Evolutionary conservation across 2,797 vertebrate species (phyloP), one percentile per base, ranked within the genome.

Genomic region (Microchirus variegatus): DNA sequence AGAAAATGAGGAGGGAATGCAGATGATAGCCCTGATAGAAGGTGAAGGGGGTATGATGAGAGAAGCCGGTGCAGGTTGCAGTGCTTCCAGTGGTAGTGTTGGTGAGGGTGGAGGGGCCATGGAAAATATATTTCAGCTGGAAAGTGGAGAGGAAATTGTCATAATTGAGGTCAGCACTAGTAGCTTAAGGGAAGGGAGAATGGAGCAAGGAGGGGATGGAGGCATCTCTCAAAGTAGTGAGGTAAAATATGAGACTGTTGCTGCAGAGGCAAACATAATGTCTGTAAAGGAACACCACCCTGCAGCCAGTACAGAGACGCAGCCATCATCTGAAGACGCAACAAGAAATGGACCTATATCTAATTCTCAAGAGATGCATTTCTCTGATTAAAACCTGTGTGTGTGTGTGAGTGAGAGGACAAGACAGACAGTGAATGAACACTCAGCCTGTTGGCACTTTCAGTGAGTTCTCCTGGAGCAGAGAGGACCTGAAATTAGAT

Each of bases 131-230:
- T 94, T 93, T 78, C 93, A 92, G 70, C 74, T 94, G 48, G 88
- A 91, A 60, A 89, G 89, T 19, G 93, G 92, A 22, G 91, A 94
- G 66, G 92, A 91, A 62, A 94, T 94, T 37, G 93, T 94, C 18
- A 94, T 94, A 59, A 94, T 94, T 38, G 93, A 94, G 75, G 93
- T 94, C 38, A 94, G 92, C 80, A 93, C 91, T 47, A 94, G 93
- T 61, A 87, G 89, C 64, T 70, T 94, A 54, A 86, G 90, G 63
- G 93, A 93, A 3, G 87, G 83, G 13, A 65, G 81, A 63, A 53
- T 83, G 50, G 87, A 90, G 36, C 73, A 82, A 56, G 80, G 67
- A 48, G 85, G 67, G 16, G 85, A 84, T 0, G 77, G 67, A 12
- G 87, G 91, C 67, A 57, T 80, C 9, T 70, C 89, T 22, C 86